These are phyloP conservation scores for Drosophila dives DNA, from an alignment of 2,888 invertebrate species.

Conservation along the genomic window DNA sequence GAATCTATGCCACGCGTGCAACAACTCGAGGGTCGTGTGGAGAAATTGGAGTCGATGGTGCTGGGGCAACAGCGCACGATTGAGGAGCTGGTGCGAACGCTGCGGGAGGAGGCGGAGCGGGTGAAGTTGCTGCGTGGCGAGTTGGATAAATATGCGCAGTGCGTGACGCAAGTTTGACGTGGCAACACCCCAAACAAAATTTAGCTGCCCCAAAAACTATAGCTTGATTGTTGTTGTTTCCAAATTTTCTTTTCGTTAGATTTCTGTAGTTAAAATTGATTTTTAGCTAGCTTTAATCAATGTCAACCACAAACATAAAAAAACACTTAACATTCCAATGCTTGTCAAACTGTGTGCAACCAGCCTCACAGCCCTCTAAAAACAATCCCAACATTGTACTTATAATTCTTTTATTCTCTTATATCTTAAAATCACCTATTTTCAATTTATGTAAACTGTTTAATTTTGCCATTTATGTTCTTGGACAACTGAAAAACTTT, in stretches of 20 bases:
- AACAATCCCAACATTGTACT: slow-evolving; percentile 70
- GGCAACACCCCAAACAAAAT: slow-evolving; percentile 17
- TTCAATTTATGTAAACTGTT: slow-evolving; percentile 22
- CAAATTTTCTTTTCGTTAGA: slow-evolving; percentile 26
- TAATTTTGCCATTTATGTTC: slow-evolving; percentile 64
- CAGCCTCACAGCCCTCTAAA: slow-evolving; percentile 28
- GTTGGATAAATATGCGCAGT: slow-evolving; percentile 89
- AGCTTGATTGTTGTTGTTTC: slow-evolving; percentile 56
- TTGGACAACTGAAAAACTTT: slow-evolving; percentile 37
- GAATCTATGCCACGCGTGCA: slow-evolving; percentile 66
- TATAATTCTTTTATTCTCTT: slow-evolving; percentile 24
- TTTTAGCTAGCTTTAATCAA: slow-evolving; percentile 76
- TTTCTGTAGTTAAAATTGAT: slow-evolving; percentile 64
- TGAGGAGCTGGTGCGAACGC: slow-evolving; percentile 87
- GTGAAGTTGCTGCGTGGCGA: slow-evolving; percentile 88
- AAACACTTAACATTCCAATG: slow-evolving; percentile 62
- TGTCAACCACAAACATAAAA: slow-evolving; percentile 9
- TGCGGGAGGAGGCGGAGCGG: slow-evolving; percentile 88
- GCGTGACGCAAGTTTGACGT: slow-evolving; percentile 89
- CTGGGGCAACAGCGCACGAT: slow-evolving; percentile 86
- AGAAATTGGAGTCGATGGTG: slow-evolving; percentile 82
- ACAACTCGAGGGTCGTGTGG: slow-evolving; percentile 83
- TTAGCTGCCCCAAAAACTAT: slow-evolving; percentile 18
- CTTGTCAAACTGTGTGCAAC: slow-evolving; percentile 53
- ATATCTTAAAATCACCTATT: not conserved